Evolutionary conservation across 2,888 invertebrate species (phyloP), one percentile per base, ranked within the genome.

Genomic region (Polia nebulosa): DNA sequence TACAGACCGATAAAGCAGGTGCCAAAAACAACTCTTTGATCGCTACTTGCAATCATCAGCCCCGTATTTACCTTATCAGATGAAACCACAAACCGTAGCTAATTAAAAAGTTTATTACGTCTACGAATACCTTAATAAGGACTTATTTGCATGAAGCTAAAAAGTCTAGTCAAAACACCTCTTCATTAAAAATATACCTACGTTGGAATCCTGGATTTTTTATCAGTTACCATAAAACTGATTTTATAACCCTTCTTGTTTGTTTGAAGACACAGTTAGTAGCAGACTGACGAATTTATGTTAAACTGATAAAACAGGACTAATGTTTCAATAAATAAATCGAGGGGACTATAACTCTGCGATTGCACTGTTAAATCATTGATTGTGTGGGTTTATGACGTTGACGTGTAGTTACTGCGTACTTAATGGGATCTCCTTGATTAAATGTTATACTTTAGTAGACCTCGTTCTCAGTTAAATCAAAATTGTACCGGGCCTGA

Each of bases 231-330:
- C 6, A 49, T 41, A 32, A 13, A 39, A 72, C 34, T 62, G 41
- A 20, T 51, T 4, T 29, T 51, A 72, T n/a, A 27, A 13, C 22
- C 4, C 29, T 11, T 44, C 13, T 55, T 39, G 36, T 52, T 25
- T 39, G 44, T 56, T 20, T 32, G 22, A 32, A 20, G 5, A 56
- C 25, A 32, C 25, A 55, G 44, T 69, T 20, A 1, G 29, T 5
- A 11, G 13, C 2, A 17, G 13, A 27, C 22, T 36, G 47, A 17
- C 25, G 5, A 51, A 9, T 49, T 67, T 7, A n/a, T 39, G 7
- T 25, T 29, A 53, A 11, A 44, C 44, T 56, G 27, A 60, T 68
- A 51, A 41, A 52, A 69, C 36, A 56, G n/a, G 25, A 25, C 17
- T 20, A 56, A 55, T 45, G 20, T 15, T n/a, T 51, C 25, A 20